A percentile compares a stretch with the other conserved stretches of the same genome.
Conservation (phyloP, 2,797 vertebrate species). For the Hyperoplus lanceolatus region DNA sequence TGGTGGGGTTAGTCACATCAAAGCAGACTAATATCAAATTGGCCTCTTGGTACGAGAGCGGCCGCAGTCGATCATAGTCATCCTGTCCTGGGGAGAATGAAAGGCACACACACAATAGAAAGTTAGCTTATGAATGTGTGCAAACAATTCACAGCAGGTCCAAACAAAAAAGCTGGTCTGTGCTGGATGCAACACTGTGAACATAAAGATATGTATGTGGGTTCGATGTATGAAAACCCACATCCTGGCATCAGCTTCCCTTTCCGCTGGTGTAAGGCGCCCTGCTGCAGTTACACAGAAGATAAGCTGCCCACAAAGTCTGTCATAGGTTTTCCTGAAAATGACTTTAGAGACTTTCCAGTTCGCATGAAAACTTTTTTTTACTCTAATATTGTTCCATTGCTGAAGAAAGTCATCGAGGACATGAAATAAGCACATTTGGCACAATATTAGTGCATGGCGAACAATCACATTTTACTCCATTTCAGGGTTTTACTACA, state of each 20-base stretch:
- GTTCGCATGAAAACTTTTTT: neutral
- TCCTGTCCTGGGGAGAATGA: conserved; percentile 90
- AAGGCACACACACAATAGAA: conserved; percentile 1
- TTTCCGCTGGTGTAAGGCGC: conserved; percentile 53
- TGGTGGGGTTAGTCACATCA: conserved; percentile 96
- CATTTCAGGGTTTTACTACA: neutral
- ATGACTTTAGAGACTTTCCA: neutral
- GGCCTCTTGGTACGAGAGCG: conserved; percentile 95
- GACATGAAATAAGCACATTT: neutral
- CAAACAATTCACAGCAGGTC: neutral
- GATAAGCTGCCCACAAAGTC: conserved; percentile 63
- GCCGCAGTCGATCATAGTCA: conserved; percentile 95
- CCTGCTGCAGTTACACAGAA: conserved; percentile 31
- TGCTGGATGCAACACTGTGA: conserved; percentile 14
- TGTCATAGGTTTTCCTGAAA: conserved; percentile 19
- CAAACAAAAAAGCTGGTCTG: neutral
- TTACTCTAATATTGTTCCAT: neutral
- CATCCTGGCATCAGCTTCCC: conserved; percentile 85
- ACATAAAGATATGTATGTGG: conserved; percentile 21
- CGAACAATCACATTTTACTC: neutral
- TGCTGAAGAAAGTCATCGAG: neutral
- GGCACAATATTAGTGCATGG: neutral
- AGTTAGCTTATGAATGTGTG: neutral
- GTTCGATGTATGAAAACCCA: conserved; percentile 70
- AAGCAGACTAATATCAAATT: conserved; percentile 94